Evolutionary conservation across 2,888 invertebrate genomes (phyloP).

Genomic region (Volucella inflata): DNA sequence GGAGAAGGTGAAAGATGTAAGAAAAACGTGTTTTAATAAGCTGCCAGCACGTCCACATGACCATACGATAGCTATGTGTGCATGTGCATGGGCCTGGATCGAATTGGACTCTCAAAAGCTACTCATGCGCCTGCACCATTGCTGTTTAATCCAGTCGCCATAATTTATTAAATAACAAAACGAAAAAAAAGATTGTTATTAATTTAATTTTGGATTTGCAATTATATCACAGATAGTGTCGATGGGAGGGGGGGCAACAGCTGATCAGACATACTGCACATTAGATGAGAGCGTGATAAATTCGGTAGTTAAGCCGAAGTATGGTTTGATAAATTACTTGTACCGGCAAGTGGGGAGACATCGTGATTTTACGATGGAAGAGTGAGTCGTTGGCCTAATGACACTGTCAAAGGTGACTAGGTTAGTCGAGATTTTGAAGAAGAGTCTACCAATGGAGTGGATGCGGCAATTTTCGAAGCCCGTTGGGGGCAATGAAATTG

Average conservation of each 20-base stretch:
- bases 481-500: too few species aligned
- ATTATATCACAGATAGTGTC: slow-evolving; percentile 45
- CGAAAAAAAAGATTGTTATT: slow-evolving; percentile 49
- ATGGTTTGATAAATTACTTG: slow-evolving; percentile 44
- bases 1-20: not conserved
- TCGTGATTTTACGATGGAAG: not conserved
- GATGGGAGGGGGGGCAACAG: not conserved
- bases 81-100: slow-evolving; percentile 34
- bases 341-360: not conserved
- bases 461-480: too few species aligned
- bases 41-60: not conserved
- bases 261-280: not conserved
- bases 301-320: slow-evolving; percentile 42
- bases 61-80: slow-evolving; percentile 16
- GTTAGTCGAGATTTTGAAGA: too few species aligned
- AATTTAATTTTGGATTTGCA: slow-evolving; percentile 52
- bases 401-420: slow-evolving; percentile 42
- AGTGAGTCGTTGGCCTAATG: slow-evolving; percentile 30
- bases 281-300: slow-evolving; percentile 48
- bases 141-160: slow-evolving; percentile 34
- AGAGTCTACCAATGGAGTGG: too few species aligned
- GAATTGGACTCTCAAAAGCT: not conserved
- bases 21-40: slow-evolving; percentile 70
- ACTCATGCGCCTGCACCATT: not conserved
- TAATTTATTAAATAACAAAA: slow-evolving; percentile 69